phyloP scores from a whole-genome alignment of 2,113 vertebrate genomes.

The Pogonocichla stellata region DNA sequence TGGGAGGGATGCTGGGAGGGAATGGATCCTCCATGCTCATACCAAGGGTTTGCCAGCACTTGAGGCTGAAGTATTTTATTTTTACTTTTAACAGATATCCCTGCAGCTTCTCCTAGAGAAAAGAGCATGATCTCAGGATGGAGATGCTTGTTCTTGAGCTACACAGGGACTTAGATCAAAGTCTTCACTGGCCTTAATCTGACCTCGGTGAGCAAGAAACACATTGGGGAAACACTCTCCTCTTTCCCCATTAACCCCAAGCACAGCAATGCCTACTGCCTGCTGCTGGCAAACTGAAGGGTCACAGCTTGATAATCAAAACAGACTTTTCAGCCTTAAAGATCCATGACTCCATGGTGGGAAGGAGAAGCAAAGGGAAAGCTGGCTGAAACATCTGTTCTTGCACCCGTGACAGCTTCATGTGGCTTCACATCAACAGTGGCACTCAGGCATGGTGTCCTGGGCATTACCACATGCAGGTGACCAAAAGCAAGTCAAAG shows the following conservation, averaged over 20 bases:
- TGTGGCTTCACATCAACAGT: neutral
- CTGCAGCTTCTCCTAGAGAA: neutral
- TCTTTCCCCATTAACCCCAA: neutral
- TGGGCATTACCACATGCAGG: neutral
- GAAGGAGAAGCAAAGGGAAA: neutral
- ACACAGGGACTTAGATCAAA: neutral
- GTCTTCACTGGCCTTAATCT: neutral
- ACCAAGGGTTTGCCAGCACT: neutral
- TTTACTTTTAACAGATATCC: neutral
- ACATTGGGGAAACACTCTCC: neutral
- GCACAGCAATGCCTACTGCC: neutral
- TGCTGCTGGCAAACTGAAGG: neutral
- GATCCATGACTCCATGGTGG: neutral
- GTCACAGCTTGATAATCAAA: neutral
- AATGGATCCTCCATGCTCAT: accelerated
- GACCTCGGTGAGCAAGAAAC: neutral
- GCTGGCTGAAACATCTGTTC: neutral
- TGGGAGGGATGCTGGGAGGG: neutral
- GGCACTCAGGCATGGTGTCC: neutral
- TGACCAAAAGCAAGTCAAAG: neutral
- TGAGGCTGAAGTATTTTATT: neutral
- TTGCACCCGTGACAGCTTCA: neutral
- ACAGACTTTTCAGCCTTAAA: neutral
- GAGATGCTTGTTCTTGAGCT: neutral
- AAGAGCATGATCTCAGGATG: neutral